Evolutionary conservation across 2,797 vertebrate genomes (phyloP), one percentile per base, ranked within the genome.

Genomic region (Darevskia mixta): DNA sequence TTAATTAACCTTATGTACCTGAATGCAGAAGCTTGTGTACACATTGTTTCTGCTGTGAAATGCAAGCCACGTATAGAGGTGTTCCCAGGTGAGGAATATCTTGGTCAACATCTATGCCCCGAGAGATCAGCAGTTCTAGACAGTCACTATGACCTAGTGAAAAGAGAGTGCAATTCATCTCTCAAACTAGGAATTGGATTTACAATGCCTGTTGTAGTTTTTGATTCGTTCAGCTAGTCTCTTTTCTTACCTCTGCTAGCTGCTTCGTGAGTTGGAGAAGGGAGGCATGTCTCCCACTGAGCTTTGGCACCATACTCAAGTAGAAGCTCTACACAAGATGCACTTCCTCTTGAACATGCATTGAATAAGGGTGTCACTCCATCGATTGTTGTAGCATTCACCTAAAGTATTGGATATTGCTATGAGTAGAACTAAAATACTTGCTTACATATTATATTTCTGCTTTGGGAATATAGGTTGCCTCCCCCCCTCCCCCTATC

Each of bases 81-180:
- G 98, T 99, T 95, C 99, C 99, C 96, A 98, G 94, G 88, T 98
- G 98, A 96, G 98, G 98, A 95, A 98, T 98, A 88, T 98, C 98
- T 96, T 97, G 97, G 95, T 99, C 98, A 94, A 99, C 97, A 83
- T 99, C 98, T 91, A 98, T 97, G 83, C 98, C 98, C 97, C 98
- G 99, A 86, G 98, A 98, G 91, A 99, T 97, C 93, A 99, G 96
- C 17, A 97, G 97, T 91, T 98, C 98, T 85, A 99, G 97, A 90
- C 98, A 99, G 77, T 98, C 98, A 32, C 97, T 97, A 96, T 98
- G 98, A 95, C 99, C 99, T 99, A 55, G 97, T 18, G 88, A 94
- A 95, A 90, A 94, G 93, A 96, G 83, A 91, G 88, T 0, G 3
- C 86, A 81, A 88, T 3, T 76, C 0, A 0, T 32, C 32, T 18